Base-by-base conservation (phyloP, 2,888 invertebrate genomes). In the Meiosimyza decipiens region DNA sequence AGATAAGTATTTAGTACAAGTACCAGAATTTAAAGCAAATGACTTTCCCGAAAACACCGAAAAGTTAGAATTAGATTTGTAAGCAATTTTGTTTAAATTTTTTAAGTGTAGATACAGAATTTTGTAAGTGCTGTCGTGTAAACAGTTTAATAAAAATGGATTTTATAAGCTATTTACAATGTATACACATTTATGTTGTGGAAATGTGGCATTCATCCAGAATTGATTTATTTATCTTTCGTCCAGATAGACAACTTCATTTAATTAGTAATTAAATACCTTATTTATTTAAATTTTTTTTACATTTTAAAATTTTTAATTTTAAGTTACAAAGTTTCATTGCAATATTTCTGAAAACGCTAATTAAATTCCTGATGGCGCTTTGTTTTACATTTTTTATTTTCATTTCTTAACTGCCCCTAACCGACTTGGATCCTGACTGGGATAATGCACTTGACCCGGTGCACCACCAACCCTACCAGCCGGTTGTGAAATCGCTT, bases 341-440 rank as follows among this genome's bases (percentile, higher is more conserved):
- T 28, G 28, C 28, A 3, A 28, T 28, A 28, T 28, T 28, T 40
- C 9, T 40, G 40, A 40, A 6, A 40, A 9, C 40, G 40, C 40
- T 40, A 7, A 40, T 40, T 9, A 40, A 28, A 12, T 64, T 18
- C 51, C 64, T 64, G 50, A 64, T 50, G 18, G 16, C 47, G 16
- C 49, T 22, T 6, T 5, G 12, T 50, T 13, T 22, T 15, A 22
- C 12, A 7, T 5, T 22, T 12, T 3, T 22, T n/a, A 22, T 50
- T 1, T 28, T 72, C 76, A 87, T 76, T 87, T 87, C 70, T 87
- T 86, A 0, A 85, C 74, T 0, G 95, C 92, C 0, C 98, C 98
- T 87, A 98, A 91, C 47, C 97, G 90, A 54, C 94, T 92, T 0
- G 99, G 99, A 89, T 99, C 99, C 87, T 99, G 99, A 83, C 97